Base-by-base conservation (phyloP, 2,797 vertebrate species). In the Chelon labrosus region DNA sequence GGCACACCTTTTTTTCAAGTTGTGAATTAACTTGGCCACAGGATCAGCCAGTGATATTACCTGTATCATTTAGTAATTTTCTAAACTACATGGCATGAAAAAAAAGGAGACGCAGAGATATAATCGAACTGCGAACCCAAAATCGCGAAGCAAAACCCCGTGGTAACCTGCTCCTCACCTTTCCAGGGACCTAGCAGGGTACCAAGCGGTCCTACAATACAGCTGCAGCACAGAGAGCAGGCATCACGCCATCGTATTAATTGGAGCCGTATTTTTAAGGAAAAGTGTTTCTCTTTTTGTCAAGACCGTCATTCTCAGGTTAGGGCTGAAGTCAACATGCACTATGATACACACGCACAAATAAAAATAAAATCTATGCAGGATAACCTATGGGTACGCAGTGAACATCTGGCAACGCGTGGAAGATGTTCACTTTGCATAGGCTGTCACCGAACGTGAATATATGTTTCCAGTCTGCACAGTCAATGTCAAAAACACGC, bases 381-480 rank as follows among this genome's bases (percentile, higher is more conserved):
- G 77, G 69, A 67, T 66, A 81, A 87, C 86, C 86, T 79, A 88
- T 85, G 70, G 77, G 17, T 71, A 65, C 64, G 2, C 75, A 56
- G 81, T 74, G 54, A 87, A 87, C 85, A 85, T 77, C 79, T 85
- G 80, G 70, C 63, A 63, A 44, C 10, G 41, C 10, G 6, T 44
- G 54, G 69, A 77, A 86, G 83, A 86, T 89, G 85, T 86, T 86
- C 65, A 83, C 82, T 82, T 93, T 91, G 91, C 90, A 91, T 87
- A 92, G 91, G 88, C 76, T 65, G 79, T 85, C 82, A 78, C 78
- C 82, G 86, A 84, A 89, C 65, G 75, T 61, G 70, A 79, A 73
- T 72, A 75, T 53, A 77, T 72, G 74, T 79, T 78, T 66, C 46
- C 55, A 27, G 66, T 87, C 72, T 73, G 75, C 73, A 83, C 74